Evolutionary conservation across 2,797 vertebrate species (phyloP), one percentile per base, ranked within the genome.

Genomic region (Brachyalestes nurse): DNA sequence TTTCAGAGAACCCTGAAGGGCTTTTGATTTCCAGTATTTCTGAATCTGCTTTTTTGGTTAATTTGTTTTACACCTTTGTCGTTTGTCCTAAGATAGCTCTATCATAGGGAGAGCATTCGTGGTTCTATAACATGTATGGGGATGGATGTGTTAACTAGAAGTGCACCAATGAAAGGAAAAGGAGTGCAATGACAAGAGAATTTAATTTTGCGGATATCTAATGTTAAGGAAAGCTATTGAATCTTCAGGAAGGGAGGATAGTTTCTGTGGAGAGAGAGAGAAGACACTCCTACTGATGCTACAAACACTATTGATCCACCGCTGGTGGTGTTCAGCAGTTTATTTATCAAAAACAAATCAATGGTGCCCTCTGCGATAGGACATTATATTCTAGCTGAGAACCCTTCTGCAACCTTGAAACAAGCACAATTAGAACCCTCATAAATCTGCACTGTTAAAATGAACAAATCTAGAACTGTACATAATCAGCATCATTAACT

Each of bases 311-410:
- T 95, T 80, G 93, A 95, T 94, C 89, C 89, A 90, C 90, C 89
- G 91, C 90, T 90, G 89, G 88, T 87, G 90, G 88, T 87, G 90
- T 92, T 93, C 92, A 92, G 91, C 91, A 92, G 92, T 92, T 93
- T 94, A 92, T 94, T 95, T 93, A 94, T 91, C 91, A 93, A 94
- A 93, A 95, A 94, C 94, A 94, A 93, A 93, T 95, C 94, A 85
- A 95, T 95, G 89, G 81, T 78, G 84, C 64, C 75, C 92, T 92
- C 90, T 70, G 87, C 87, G 88, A 87, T 90, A 81, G 88, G 82
- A 84, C 73, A 64, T 87, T 88, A 81, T 86, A 90, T 84, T 87
- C 86, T 88, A 88, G 88, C 86, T 86, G 83, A 80, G 85, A 87
- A 84, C 34, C 49, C 21, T 47, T 62, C 19, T 17, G 28, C 72